Base-by-base conservation (phyloP, 2,888 invertebrate species). In the Campoplex nolae region DNA sequence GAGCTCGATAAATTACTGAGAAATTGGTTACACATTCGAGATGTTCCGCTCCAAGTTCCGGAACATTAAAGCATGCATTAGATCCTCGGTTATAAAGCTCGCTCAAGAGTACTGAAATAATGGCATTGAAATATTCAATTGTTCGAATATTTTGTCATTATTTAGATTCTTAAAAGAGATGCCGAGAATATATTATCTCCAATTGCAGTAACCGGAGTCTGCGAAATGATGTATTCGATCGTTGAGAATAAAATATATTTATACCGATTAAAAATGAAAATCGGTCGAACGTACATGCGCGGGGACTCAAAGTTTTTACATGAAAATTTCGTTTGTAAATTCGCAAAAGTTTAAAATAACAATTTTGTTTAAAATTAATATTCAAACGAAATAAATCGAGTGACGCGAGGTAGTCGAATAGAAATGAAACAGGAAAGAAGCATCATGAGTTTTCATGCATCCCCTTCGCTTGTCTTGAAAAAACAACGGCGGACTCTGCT, bases 41-140 rank as follows among this genome's bases (percentile, higher is more conserved):
- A 42, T 28, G 74, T 58, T 74, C 56, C 74, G 56, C 38, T 32
- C 6, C 23, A 54, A 62, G 28, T 62, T 76, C 74, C 74, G 74
- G 58, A 74, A 74, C 74, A 58, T 62, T 62, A 62, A 42, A 23
- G 38, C 23, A 23, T 38, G 58, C 28, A 74, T 74, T 23, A 23
- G n/a, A 23, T 42, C 28, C 38, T 74, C 42, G 35, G 28, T 18
- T 62, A 32, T 32, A 32, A 32, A 62, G 62, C 32, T 32, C 62
- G 62, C 32, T 11, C 28, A 4, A 62, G 32, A 62, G 28, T 3
- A 32, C 16, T 62, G 16, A 32, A 62, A 13, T 32, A 13, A 32
- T 16, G 62, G 2, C 16, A 62, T 32, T 62, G 32, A 62, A 62
- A 62, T 62, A 4, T 32, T 11, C 58, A 62, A 16, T 13, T 16